Conservation (phyloP, 2,797 vertebrate genomes). For the Enteromius trimaculatus region DNA sequence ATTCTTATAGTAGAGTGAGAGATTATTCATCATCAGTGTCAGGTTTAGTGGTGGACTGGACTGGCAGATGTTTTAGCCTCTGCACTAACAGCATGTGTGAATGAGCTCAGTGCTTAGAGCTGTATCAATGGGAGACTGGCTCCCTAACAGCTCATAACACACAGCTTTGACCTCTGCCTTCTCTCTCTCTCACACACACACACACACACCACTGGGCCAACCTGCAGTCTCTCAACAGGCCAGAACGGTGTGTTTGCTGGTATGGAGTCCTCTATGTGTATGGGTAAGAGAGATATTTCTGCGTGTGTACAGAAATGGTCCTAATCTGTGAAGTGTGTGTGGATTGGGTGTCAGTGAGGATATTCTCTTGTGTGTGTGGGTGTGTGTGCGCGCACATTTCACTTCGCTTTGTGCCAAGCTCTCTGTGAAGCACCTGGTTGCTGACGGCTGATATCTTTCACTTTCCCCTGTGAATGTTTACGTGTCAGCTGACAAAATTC, state of each 20-base stretch:
- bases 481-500: constrained; percentile 74
- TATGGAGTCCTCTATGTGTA: background rate
- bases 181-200: background rate
- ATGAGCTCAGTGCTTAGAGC: constrained; percentile 32
- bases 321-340: constrained; percentile 41
- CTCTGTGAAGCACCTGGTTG: constrained; percentile 71
- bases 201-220: background rate
- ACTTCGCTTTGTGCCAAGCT: constrained; percentile 37
- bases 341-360: constrained; percentile 23
- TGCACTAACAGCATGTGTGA: constrained; percentile 57
- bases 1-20: constrained; percentile 16
- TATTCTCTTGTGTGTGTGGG: background rate
- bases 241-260: background rate
- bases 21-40: constrained; percentile 30
- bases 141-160: constrained; percentile 32
- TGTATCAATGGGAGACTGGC: constrained; percentile 16
- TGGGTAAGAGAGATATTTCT: background rate
- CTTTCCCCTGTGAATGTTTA: constrained; percentile 66
- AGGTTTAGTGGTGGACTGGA: constrained; percentile 6
- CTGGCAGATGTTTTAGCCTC: constrained; percentile 20
- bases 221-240: constrained; percentile 14
- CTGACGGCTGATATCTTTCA: constrained; percentile 73
- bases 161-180: constrained; percentile 37
- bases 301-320: background rate
- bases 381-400: background rate